Conservation (phyloP, 1,140 invertebrate genomes). For the Procambarus virginalis region DNA sequence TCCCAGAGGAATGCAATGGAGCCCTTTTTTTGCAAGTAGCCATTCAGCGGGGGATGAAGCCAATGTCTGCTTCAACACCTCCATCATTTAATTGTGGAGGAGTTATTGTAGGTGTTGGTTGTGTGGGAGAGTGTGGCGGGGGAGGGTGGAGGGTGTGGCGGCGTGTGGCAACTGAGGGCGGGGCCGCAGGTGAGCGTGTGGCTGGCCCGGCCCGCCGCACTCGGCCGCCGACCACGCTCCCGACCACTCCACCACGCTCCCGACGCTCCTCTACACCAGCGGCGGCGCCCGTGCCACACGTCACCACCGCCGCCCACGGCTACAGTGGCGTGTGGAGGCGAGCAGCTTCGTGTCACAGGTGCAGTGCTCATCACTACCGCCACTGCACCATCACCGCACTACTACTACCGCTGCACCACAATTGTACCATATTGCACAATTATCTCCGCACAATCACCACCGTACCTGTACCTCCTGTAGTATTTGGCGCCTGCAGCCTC, state of each 20-base stretch:
- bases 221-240: slow-evolving; percentile 36
- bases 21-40: too few relatives aligned
- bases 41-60: not conserved
- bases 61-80: not conserved
- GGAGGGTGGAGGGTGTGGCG: not conserved
- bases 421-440: slow-evolving; percentile 1
- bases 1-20: too few relatives aligned
- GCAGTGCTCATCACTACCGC: not conserved
- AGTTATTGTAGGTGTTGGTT: not conserved
- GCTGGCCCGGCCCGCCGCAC: slow-evolving; percentile 29
- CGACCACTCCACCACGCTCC: not conserved
- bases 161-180: slow-evolving; percentile 43
- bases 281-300: not conserved
- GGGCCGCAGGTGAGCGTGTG: slow-evolving; percentile 47
- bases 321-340: not conserved
- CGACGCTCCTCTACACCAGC: not conserved
- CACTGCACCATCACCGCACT: not conserved
- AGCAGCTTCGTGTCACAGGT: not conserved
- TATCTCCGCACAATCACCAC: not conserved
- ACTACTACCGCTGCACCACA: slow-evolving; percentile 1
- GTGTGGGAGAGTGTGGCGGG: not conserved
- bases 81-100: not conserved
- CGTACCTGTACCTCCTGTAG: not conserved
- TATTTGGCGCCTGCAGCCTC: not conserved
- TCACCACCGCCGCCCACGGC: not conserved